Conservation (phyloP, 2,797 vertebrate genomes). For the Amniataba percoides region DNA sequence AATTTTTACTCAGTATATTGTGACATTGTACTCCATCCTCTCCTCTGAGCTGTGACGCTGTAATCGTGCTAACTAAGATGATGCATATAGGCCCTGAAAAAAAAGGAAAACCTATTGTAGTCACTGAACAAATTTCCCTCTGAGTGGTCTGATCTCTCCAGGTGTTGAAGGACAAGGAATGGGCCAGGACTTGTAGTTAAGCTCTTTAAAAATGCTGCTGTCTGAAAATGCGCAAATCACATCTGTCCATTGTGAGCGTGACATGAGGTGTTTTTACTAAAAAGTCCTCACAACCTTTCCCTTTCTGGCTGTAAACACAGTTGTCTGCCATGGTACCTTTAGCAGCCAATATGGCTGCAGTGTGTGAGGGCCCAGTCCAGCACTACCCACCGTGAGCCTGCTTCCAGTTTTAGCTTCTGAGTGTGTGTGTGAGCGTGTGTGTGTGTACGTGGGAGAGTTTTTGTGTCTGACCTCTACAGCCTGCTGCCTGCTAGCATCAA, state of each 20-base stretch:
- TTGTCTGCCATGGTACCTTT: slow-evolving; percentile 19
- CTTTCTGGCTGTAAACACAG: slow-evolving; percentile 44
- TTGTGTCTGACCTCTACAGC: slow-evolving; percentile 65
- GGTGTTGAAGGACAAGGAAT: slow-evolving; percentile 67
- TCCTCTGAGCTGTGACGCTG: slow-evolving; percentile 56
- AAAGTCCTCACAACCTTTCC: slow-evolving; percentile 50
- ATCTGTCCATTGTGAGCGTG: slow-evolving; percentile 41
- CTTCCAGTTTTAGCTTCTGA: slow-evolving; percentile 59
- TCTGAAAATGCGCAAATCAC: slow-evolving; percentile 62
- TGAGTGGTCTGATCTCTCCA: slow-evolving; percentile 62
- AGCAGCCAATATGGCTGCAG: slow-evolving; percentile 35
- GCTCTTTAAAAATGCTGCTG: slow-evolving; percentile 69
- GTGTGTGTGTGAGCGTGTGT: slow-evolving; percentile 26
- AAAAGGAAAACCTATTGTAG: slow-evolving; percentile 32
- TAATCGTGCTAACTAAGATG: slow-evolving; percentile 50
- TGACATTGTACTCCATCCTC: slow-evolving; percentile 47
- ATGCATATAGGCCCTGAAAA: slow-evolving; percentile 34
- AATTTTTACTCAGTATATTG: slow-evolving; percentile 47
- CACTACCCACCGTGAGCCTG: slow-evolving; percentile 55
- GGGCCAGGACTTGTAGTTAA: slow-evolving; percentile 72
- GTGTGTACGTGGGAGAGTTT: slow-evolving; percentile 26
- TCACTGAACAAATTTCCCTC: slow-evolving; percentile 38
- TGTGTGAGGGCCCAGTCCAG: slow-evolving; percentile 46
- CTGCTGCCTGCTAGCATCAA: slow-evolving; percentile 69
- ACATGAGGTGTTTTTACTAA: slow-evolving; percentile 47